phyloP scores from a whole-genome alignment of 2,113 vertebrate species.

The Phyllopteryx taeniolatus region DNA sequence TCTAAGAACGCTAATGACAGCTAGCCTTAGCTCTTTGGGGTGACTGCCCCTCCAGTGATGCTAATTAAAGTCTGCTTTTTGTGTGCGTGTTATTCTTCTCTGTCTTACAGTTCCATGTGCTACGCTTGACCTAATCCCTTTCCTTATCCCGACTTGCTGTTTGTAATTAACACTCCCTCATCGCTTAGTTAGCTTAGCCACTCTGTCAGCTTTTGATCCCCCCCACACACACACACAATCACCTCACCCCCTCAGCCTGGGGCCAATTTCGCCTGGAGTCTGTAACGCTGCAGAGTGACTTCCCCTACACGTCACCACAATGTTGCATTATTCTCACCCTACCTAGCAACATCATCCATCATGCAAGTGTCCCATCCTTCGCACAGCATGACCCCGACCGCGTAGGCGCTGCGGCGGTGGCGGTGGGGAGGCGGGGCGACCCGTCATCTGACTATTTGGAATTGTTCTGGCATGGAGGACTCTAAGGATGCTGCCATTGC shows the following conservation, averaged over 20 bases:
- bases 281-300: constrained; percentile 36
- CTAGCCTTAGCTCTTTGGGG: constrained; percentile 52
- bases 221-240: constrained; percentile 10
- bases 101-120: constrained; percentile 59
- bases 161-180: constrained; percentile 76
- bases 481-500: constrained; percentile 25
- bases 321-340: constrained; percentile 34
- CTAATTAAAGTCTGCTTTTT: constrained; percentile 63
- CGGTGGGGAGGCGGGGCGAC: constrained; percentile 30
- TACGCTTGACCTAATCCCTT: constrained; percentile 71
- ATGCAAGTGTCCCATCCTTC: constrained; percentile 22
- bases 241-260: constrained; percentile 25
- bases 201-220: constrained; percentile 47
- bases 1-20: constrained; percentile 61
- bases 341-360: constrained; percentile 43
- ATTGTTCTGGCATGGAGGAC: constrained; percentile 25
- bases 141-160: constrained; percentile 69
- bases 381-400: constrained; percentile 38
- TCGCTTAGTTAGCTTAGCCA: constrained; percentile 59
- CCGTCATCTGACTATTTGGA: constrained; percentile 39
- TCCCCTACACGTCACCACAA: constrained; percentile 43
- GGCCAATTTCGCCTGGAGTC: constrained; percentile 28
- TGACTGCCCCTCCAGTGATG: constrained; percentile 61
- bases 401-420: constrained; percentile 3
- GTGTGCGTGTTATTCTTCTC: constrained; percentile 2